Evolutionary conservation across 2,797 vertebrate genomes (phyloP), one percentile per base, ranked within the genome.

Genomic region (Channa striata): DNA sequence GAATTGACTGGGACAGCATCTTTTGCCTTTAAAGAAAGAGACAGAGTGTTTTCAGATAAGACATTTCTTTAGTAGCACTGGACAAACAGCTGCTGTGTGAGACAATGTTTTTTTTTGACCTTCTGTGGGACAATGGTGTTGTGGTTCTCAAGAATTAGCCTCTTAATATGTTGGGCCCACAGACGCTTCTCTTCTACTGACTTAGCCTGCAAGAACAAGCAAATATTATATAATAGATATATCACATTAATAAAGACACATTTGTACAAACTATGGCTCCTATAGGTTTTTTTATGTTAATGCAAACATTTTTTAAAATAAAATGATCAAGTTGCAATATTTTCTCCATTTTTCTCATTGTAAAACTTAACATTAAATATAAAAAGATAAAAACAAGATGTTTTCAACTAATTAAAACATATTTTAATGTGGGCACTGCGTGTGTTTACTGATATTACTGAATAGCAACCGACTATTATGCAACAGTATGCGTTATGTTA

Each of bases 91-190:
- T 16, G 17, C 4, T 34, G 42, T 20, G 37, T 13, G 39, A 65
- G 44, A 17, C 9, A 1, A 3, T n/a, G 53, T 40, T 30, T 67
- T 84, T 40, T 30, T 67, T 84, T 80, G 82, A 97, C 98, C 94
- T 96, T 98, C 85, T 96, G 96, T 6, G 98, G 98, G 34, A 97
- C 92, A 52, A 95, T 95, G 74, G 96, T 92, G 0, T 96, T 97
- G 89, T 99, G 97, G 82, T 99, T 99, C 89, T 99, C 98, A 56
- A 99, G 91, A 74, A 99, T 99, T 50, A 99, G 96, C 65, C 97
- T 94, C 92, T 98, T 99, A 67, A 99, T 96, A 80, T 99, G 97
- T 87, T 98, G 97, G 42, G 95, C 95, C 98, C 98, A 99, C 17
- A 94, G 39, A 0, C 96, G 95, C 87, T 98, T 99, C 90, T 99